Evolutionary conservation across 2,888 invertebrate genomes (phyloP).

Genomic region (Pyrrhosoma nymphula): DNA sequence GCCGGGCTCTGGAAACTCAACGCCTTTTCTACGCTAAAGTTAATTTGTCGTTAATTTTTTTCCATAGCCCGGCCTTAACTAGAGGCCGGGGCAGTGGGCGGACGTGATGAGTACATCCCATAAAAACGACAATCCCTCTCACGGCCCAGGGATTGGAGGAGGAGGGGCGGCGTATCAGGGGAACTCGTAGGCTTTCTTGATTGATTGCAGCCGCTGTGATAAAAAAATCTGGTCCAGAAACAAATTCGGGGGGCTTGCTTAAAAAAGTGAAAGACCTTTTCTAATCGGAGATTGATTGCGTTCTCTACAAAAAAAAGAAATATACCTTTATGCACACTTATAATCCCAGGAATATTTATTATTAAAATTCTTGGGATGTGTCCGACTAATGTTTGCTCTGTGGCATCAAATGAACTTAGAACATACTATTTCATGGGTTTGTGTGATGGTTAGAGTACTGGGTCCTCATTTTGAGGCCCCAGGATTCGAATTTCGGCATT

Average conservation of each 20-base stretch:
- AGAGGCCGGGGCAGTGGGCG: no score
- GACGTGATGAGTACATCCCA: no score
- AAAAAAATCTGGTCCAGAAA: not conserved
- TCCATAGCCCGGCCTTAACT: no score
- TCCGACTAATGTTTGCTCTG: not conserved
- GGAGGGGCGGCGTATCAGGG: not conserved
- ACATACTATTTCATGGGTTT: not conserved
- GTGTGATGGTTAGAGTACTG: no score
- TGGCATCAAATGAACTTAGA: not conserved
- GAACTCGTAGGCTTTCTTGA: not conserved
- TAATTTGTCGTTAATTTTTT: no score
- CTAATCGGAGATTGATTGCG: constrained; percentile 36
- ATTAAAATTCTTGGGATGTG: not conserved
- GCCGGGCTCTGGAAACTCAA: no score
- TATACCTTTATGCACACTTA: no score
- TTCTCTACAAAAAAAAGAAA: not conserved
- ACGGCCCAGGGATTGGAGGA: not conserved
- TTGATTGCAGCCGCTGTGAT: not conserved
- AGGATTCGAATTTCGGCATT: no score
- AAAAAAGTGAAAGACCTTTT: not conserved
- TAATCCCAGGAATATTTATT: not conserved
- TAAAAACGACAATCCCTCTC: no score
- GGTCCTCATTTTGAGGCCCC: no score
- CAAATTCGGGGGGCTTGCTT: not conserved
- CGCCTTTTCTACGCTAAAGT: no score